Evolutionary conservation across 1,140 invertebrate species (phyloP), one percentile per base, ranked within the genome.

Genomic region (Limonius californicus): DNA sequence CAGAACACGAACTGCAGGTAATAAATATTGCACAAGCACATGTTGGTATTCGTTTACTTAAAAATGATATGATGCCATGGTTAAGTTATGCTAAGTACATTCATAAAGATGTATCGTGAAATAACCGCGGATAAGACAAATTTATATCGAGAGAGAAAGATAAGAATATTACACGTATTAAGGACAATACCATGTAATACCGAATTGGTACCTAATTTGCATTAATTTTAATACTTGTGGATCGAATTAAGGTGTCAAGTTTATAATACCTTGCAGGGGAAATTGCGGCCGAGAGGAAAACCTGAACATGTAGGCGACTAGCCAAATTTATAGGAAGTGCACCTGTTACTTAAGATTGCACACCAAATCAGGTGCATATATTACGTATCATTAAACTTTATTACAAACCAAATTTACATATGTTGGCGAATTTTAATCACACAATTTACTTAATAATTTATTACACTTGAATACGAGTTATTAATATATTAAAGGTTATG

Each of bases 21-120:
- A 74, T 74, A 74, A 74, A 74, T 74, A 72, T 70, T 67, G 16
- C 43, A 45, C 61, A 58, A 57, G 55, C 61, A 62, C 61, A 62
- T 62, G 61, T 57, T 62, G 55, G 54, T 62, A 57, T 57, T 54
- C 55, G 27, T 62, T 62, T 53, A 20, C 18, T 57, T 32, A 43
- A 57, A 57, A 57, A 62, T 61, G 59, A 57, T 62, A 43, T 62
- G 55, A 58, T 54, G 47, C 55, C 20, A 57, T 35, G 27, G 35
- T 54, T 65, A 65, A 65, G 59, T 61, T 65, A 65, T 65, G 63
- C 63, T 65, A 65, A 65, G 61, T 65, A 65, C 63, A 58, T 65
- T 62, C 63, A 53, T 55, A 62, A 65, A 65, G 63, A 59, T 65
- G 63, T 58, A 65, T 57, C 58, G 58, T 57, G 55, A 18, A 30